Percentiles rank a stretch among this genome's conserved stretches.
Evolutionary conservation across 2,113 vertebrate genomes (phyloP).

Genomic region (Oxygymnocypris stewartii): DNA sequence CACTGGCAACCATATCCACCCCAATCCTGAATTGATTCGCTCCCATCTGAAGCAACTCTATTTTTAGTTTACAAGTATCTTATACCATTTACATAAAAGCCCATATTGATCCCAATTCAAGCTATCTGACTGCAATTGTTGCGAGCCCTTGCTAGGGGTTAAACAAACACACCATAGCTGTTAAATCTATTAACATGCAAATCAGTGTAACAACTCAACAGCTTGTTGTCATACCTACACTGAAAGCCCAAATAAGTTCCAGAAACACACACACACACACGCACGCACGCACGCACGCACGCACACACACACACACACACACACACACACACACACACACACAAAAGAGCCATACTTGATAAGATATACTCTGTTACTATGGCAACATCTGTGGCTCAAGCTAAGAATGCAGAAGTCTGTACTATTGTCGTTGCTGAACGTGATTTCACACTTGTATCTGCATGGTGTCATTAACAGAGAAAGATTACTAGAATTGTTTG

Average conservation of each 20-base stretch:
- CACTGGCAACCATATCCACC: neutral
- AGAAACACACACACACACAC: conserved; percentile 50
- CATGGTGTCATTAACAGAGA: conserved; percentile 57
- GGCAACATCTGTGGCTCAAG: conserved; percentile 81
- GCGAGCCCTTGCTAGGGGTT: conserved; percentile 66
- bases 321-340: conserved; percentile 11
- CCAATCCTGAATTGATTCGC: conserved; percentile 60
- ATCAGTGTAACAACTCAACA: conserved; percentile 76
- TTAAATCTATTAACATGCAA: conserved; percentile 78
- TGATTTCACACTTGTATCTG: conserved; percentile 58
- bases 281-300: conserved; percentile 56
- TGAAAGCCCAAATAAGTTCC: conserved; percentile 81
- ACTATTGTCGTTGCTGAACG: conserved; percentile 74
- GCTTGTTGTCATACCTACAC: conserved; percentile 82
- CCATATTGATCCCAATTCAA: conserved; percentile 52
- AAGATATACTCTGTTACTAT: conserved; percentile 84
- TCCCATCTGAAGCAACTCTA: conserved; percentile 62
- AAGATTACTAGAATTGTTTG: neutral
- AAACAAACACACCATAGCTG: conserved; percentile 68
- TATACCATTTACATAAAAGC: conserved; percentile 70
- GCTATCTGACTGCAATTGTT: conserved; percentile 69
- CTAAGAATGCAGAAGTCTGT: conserved; percentile 78
- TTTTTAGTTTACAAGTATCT: conserved; percentile 71
- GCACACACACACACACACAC: conserved; percentile 55
- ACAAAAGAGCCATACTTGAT: conserved; percentile 82